Evolutionary conservation across 2,888 invertebrate species (phyloP), one percentile per base, ranked within the genome.

Genomic region (Agapostemon virescens): DNA sequence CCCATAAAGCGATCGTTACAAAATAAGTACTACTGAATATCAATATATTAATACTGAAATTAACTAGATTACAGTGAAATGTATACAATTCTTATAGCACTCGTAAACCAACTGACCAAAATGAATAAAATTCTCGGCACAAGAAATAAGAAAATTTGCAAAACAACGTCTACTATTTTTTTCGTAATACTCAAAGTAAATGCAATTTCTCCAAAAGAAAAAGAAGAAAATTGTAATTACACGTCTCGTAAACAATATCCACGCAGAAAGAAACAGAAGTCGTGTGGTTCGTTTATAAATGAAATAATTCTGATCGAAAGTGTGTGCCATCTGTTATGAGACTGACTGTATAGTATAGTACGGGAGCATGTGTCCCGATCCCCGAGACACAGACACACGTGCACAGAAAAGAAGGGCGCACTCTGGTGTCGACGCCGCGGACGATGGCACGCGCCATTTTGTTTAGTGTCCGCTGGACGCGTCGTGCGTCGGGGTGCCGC

Each of bases 381-480:
- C 13, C 15, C 17, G 64, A 55, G n/a, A 58, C 77, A 71, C 75
- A n/a, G 45, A 30, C 73, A 58, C 36, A 26, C 33, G 20, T 30
- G 15, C 33, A 30, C n/a, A 17, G 30, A 38, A 63, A 70, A 64
- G 63, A 20, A 40, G 61, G 61, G 79, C 83, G 86, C 87, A 74
- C 85, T 84, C 86, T 85, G 86, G 86, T 84, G 88, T 84, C 85
- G 79, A 78, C 77, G 80, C 74, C 17, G 78, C 38, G 74, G 84
- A 81, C 84, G 78, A 79, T 76, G 75, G 81, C 72, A 76, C 84
- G 86, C 90, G 90, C 90, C 90, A 90, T 90, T 88, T 90, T 90
- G 89, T 89, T 85, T 86, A 87, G 87, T 85, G 86, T 83, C 81
- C 85, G 79, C 86, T 86, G 86, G 89, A 89, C 89, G 89, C 89